Percentiles rank a stretch among this genome's conserved stretches.
phyloP scores from a whole-genome alignment of 1,140 invertebrate genomes.

The Dendroctonus valens region DNA sequence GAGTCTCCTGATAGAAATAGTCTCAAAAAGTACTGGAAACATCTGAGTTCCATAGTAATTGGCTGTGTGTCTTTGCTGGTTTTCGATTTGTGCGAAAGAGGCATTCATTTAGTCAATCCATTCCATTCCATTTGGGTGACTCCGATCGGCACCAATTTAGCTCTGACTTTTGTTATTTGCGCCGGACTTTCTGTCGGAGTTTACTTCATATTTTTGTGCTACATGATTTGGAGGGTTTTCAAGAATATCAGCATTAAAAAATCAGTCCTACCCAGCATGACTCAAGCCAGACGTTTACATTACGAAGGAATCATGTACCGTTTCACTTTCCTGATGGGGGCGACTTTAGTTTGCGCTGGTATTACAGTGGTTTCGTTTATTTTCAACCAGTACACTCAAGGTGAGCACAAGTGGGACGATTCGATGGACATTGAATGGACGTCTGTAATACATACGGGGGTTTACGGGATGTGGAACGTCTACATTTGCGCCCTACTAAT shows the following conservation, averaged over 20 bases:
- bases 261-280: conserved; percentile 85
- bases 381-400: conserved; percentile 91
- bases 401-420: conserved; percentile 95
- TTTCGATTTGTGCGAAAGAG: conserved; percentile 96
- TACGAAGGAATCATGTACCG: conserved; percentile 96
- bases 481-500: conserved; percentile 94
- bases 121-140: conserved; percentile 99
- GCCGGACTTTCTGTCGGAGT: conserved; percentile 85
- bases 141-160: conserved; percentile 86
- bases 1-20: conserved; percentile 77
- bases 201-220: conserved; percentile 93
- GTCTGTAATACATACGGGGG: conserved; percentile 95
- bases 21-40: conserved; percentile 89
- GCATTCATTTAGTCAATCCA: conserved; percentile 92
- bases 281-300: conserved; percentile 79
- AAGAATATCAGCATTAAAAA: conserved; percentile 90
- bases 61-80: conserved; percentile 91
- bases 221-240: conserved; percentile 91
- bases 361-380: conserved; percentile 95
- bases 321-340: conserved; percentile 96
- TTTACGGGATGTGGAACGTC: conserved; percentile 99
- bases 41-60: conserved; percentile 87
- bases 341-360: conserved; percentile 90
- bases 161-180: conserved; percentile 87
- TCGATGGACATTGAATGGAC: conserved; percentile 85